Percentiles rank a stretch among this genome's conserved stretches.
phyloP scores from a whole-genome alignment of 1,140 invertebrate species.

The Andrena cerasifolii region DNA sequence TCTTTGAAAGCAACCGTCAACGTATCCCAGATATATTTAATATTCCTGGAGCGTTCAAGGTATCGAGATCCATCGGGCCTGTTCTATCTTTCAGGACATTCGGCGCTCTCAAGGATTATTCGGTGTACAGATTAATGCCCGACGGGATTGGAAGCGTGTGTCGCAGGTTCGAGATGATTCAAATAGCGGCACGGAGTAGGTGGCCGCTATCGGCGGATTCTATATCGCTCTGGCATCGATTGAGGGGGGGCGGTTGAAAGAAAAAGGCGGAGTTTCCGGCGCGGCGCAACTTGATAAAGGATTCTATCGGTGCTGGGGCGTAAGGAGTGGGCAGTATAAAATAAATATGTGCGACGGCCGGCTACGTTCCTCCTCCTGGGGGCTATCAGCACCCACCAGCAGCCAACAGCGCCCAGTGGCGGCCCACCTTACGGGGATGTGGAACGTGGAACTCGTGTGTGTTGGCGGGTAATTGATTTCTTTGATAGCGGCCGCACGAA shows the following conservation, averaged over 20 bases:
- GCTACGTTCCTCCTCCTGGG: slow-evolving; percentile 6
- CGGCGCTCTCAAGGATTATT: no score
- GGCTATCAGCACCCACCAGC: not conserved
- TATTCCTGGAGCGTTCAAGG: no score
- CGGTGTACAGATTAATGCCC: no score
- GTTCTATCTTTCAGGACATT: no score
- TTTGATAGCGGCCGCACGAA: slow-evolving; percentile 74
- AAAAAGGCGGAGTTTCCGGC: slow-evolving; percentile 60
- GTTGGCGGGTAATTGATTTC: slow-evolving; percentile 77
- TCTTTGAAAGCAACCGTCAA: no score
- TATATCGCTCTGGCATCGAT: slow-evolving; percentile 33
- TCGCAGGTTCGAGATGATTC: not conserved
- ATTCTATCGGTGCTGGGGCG: slow-evolving; percentile 59
- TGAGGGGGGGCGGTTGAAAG: slow-evolving; percentile 44
- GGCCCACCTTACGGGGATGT: slow-evolving; percentile 34
- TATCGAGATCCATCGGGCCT: no score
- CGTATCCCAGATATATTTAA: no score
- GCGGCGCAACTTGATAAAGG: slow-evolving; percentile 66
- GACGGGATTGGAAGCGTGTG: no score
- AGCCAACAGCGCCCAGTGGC: not conserved
- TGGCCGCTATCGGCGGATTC: not conserved
- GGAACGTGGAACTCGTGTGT: slow-evolving; percentile 60
- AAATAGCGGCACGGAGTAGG: not conserved
- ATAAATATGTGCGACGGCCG: slow-evolving; percentile 72
- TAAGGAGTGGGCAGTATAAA: slow-evolving; percentile 70